A percentile compares a stretch with the other conserved stretches of the same genome.
These are phyloP conservation scores for Helobdella robusta DNA, from an alignment of 2,888 invertebrate species.

Conservation along the genomic window DNA sequence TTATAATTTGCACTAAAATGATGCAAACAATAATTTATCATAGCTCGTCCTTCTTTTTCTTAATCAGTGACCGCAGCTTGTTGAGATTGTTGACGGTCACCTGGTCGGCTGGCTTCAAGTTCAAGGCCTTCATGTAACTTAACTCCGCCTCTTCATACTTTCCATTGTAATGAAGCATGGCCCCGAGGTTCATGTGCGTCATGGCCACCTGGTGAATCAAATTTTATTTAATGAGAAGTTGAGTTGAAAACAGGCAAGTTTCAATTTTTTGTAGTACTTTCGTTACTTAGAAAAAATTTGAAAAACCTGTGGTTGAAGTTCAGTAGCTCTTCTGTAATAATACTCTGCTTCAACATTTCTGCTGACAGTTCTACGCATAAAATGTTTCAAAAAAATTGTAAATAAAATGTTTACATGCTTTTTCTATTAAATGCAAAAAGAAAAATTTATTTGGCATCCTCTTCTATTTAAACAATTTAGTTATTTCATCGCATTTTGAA, in stretches of 20 bases:
- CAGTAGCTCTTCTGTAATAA: constrained; percentile 73
- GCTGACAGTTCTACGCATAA: constrained; percentile 57
- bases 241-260: too few relatives aligned
- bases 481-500: too few relatives aligned
- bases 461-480: too few relatives aligned
- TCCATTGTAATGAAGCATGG: constrained; percentile 83
- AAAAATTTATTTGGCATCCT: too few relatives aligned
- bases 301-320: constrained; percentile 53
- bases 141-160: constrained; percentile 76
- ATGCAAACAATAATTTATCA: too few relatives aligned
- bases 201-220: constrained; percentile 62
- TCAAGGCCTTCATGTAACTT: constrained; percentile 74
- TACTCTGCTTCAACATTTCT: constrained; percentile 72
- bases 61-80: constrained; percentile 57
- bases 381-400: not conserved
- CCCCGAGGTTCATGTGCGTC: constrained; percentile 85
- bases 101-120: constrained; percentile 75
- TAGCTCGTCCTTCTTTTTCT: constrained; percentile 14
- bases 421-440: not conserved
- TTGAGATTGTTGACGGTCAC: constrained; percentile 80
- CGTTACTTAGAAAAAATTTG: not conserved
- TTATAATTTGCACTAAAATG: too few relatives aligned
- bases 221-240: too few relatives aligned
- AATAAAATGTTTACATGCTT: not conserved
- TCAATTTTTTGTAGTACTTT: not conserved